These are phyloP conservation scores for Hydropsyche tenuis DNA, from an alignment of 1,140 invertebrate genomes.

Conservation along the genomic window DNA sequence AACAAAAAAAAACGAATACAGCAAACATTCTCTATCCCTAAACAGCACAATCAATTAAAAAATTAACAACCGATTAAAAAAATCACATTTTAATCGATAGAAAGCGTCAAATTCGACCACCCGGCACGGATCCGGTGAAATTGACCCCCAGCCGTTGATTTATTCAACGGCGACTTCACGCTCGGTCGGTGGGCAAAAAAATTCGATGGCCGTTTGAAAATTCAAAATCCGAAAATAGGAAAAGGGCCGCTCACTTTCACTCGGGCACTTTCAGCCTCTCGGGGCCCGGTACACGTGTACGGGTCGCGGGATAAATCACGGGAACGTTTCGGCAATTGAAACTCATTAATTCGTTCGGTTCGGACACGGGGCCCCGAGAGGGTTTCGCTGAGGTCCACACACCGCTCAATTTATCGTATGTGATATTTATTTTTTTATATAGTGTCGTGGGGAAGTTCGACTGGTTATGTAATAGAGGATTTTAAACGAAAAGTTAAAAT, in stretches of 20 bases:
- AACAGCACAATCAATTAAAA: background rate
- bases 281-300: background rate
- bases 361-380: background rate
- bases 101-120: conserved; percentile 8
- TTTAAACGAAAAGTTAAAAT: too few relatives aligned
- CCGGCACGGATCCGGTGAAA: background rate
- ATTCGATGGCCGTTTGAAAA: too few relatives aligned
- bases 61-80: background rate
- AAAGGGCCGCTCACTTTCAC: too few relatives aligned
- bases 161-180: background rate
- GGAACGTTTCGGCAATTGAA: conserved; percentile 15
- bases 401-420: too few relatives aligned
- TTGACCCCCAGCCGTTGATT: background rate
- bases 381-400: background rate
- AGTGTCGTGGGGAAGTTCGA: too few relatives aligned
- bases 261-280: too few relatives aligned
- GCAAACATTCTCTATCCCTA: too few relatives aligned
- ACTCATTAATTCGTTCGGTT: conserved; percentile 24
- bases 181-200: too few relatives aligned
- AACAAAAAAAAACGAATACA: too few relatives aligned
- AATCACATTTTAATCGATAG: background rate
- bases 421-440: too few relatives aligned
- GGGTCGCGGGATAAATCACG: conserved; percentile 2
- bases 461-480: too few relatives aligned
- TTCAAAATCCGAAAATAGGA: too few relatives aligned